Conservation (phyloP, 1,140 invertebrate species). For the Colletes gigas region DNA sequence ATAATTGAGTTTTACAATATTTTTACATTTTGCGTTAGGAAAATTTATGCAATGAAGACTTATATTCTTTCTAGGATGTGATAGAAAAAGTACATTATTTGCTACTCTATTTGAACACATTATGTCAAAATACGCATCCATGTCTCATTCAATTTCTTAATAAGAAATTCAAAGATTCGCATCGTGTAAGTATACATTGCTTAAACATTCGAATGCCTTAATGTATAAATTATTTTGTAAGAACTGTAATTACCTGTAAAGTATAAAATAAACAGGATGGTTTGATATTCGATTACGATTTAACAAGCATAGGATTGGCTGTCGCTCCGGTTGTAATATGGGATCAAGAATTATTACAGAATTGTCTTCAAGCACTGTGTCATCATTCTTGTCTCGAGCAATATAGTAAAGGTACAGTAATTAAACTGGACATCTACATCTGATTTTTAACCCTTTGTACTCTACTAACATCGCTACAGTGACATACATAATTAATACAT, state of each 20-base stretch:
- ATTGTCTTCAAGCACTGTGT: slow-evolving; percentile 83
- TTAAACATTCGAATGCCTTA: neutral
- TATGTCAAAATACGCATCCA: slow-evolving; percentile 81
- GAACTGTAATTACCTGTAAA: slow-evolving; percentile 31
- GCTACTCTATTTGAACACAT: slow-evolving; percentile 80
- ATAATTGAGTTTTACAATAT: neutral
- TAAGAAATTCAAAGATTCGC: slow-evolving; percentile 83
- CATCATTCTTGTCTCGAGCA: slow-evolving; percentile 82
- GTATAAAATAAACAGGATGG: slow-evolving; percentile 76
- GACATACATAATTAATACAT: too few species aligned
- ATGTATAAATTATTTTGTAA: slow-evolving; percentile 62
- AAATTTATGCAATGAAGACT: slow-evolving; percentile 10
- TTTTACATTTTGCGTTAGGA: neutral
- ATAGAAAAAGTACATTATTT: slow-evolving; percentile 82
- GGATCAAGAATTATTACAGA: slow-evolving; percentile 81
- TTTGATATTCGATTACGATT: slow-evolving; percentile 83
- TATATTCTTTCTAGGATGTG: slow-evolving; percentile 70
- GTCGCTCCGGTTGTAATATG: slow-evolving; percentile 80
- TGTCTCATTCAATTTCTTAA: slow-evolving; percentile 85
- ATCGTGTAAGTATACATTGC: slow-evolving; percentile 69
- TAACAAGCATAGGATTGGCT: slow-evolving; percentile 79
- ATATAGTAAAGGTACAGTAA: slow-evolving; percentile 76
- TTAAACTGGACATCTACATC: neutral
- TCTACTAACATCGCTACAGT: too few species aligned
- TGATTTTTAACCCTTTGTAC: neutral